Evolutionary conservation across 2,888 invertebrate genomes (phyloP).

Genomic region (Acheta domesticus): DNA sequence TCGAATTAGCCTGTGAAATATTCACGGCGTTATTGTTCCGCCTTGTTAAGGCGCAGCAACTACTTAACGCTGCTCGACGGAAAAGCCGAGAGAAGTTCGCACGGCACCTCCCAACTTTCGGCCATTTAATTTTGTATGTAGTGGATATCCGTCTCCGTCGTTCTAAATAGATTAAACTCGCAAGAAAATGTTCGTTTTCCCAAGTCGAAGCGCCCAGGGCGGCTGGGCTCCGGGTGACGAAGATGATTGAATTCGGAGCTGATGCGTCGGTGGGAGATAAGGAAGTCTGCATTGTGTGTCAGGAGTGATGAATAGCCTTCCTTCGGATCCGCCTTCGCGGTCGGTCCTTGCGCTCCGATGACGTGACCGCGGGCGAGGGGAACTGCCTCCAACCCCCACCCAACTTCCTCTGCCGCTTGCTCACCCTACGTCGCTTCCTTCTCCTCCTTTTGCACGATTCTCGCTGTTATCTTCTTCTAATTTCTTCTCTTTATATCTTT

Average conservation of each 20-base stretch:
- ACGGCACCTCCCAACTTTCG: background rate
- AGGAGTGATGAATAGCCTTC: conserved; percentile 6
- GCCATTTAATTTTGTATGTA: background rate
- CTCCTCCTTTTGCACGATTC: too few species aligned
- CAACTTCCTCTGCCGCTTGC: too few species aligned
- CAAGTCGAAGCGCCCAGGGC: background rate
- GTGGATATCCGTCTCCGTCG: conserved; percentile 5
- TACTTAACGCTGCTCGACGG: background rate
- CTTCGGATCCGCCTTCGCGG: background rate
- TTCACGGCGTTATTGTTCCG: background rate
- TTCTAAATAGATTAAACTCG: background rate
- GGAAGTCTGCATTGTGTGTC: background rate
- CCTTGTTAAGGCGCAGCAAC: background rate
- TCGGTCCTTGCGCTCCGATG: too few species aligned
- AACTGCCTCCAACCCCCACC: too few species aligned
- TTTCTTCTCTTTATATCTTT: too few species aligned
- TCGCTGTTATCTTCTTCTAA: too few species aligned
- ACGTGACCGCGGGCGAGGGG: too few species aligned
- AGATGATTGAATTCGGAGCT: background rate
- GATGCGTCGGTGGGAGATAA: background rate
- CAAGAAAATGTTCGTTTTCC: background rate
- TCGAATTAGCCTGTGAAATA: background rate
- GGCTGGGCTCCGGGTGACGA: background rate
- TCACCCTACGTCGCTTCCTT: too few species aligned
- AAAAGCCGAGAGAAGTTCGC: background rate